Conservation (phyloP, 2,113 vertebrate genomes). For the Lonchura striata region DNA sequence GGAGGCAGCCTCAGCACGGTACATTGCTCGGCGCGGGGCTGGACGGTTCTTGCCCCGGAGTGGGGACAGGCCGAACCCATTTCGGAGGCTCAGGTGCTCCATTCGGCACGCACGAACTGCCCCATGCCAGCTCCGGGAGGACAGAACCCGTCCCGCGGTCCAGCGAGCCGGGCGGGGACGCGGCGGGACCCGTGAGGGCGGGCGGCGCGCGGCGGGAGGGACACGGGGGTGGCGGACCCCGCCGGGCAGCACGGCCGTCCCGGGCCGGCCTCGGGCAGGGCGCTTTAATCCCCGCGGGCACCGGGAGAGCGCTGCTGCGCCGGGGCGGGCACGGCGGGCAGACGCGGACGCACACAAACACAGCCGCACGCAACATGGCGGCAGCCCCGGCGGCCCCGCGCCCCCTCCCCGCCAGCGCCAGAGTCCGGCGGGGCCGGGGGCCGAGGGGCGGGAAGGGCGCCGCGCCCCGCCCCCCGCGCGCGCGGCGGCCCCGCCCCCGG, state of each 20-base stretch:
- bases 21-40: accelerated
- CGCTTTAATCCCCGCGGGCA: too few species aligned
- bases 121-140: accelerated
- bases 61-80: accelerated
- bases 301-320: too few species aligned
- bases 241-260: neutral
- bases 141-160: neutral
- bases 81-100: neutral
- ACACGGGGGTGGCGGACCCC: neutral
- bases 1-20: accelerated
- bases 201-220: too few species aligned
- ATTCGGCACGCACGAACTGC: accelerated
- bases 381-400: accelerated
- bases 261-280: neutral
- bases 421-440: accelerated
- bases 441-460: neutral
- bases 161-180: neutral
- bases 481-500: too few species aligned
- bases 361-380: neutral
- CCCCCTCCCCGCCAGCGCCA: accelerated
- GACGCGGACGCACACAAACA: too few species aligned
- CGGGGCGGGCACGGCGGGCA: too few species aligned
- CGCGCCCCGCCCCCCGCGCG: too few species aligned
- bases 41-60: accelerated
- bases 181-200: neutral